A percentile compares a stretch with the other conserved stretches of the same genome.
Evolutionary conservation across 2,888 invertebrate species (phyloP).

Genomic region (Melikaiella ostensackeni): DNA sequence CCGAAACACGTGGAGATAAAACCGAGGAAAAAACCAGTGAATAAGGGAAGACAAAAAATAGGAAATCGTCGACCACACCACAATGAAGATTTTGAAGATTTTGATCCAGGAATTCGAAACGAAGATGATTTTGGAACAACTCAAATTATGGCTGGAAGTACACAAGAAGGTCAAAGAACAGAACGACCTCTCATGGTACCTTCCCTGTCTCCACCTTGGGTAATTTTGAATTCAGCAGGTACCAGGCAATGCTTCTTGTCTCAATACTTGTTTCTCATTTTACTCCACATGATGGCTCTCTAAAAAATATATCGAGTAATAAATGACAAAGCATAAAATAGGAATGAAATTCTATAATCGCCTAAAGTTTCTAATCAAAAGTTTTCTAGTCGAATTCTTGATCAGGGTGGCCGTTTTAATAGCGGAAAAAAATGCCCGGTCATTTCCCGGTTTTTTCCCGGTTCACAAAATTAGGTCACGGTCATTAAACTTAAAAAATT

Average conservation of each 20-base stretch:
- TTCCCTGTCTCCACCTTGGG: slow-evolving; percentile 69
- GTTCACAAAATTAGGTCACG: no score
- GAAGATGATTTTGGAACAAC: slow-evolving; percentile 70
- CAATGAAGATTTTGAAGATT: slow-evolving; percentile 48
- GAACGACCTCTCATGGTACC: slow-evolving; percentile 69
- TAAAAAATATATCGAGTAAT: slow-evolving; percentile 41
- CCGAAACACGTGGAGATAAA: slow-evolving; percentile 63
- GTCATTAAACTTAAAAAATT: no score
- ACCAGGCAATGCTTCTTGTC: slow-evolving; percentile 54
- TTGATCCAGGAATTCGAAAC: slow-evolving; percentile 49
- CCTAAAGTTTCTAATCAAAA: not conserved
- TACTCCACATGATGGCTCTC: slow-evolving; percentile 52
- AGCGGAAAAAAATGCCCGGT: no score
- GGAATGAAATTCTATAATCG: not conserved
- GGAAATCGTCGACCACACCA: slow-evolving; percentile 52
- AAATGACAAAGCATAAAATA: not conserved
- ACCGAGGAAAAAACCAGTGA: slow-evolving; percentile 61
- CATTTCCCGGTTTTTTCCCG: no score
- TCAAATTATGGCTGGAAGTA: slow-evolving; percentile 67
- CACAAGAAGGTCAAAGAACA: slow-evolving; percentile 69
- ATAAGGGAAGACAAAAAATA: slow-evolving; percentile 62
- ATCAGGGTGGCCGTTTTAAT: no score
- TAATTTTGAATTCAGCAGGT: slow-evolving; percentile 60
- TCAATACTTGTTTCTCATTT: slow-evolving; percentile 56
- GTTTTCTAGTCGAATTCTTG: no score